These are phyloP conservation scores for Allygus modestus DNA, from an alignment of 2,888 invertebrate genomes.

Conservation along the genomic window DNA sequence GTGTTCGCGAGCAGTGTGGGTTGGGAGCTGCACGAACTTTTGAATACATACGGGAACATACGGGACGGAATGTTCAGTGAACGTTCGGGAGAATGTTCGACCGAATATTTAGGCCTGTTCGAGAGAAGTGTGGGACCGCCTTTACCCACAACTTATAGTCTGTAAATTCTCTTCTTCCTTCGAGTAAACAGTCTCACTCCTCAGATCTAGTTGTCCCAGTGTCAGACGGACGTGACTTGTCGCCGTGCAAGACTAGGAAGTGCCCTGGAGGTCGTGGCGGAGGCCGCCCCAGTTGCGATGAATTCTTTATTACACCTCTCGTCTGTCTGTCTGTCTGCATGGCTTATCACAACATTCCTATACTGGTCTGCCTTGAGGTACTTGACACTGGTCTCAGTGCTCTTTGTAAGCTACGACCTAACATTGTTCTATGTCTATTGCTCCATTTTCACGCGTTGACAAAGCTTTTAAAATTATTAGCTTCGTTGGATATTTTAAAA, in stretches of 20 bases:
- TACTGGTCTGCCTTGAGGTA: conserved; percentile 18
- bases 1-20: no score
- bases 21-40: no score
- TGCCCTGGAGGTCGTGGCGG: not conserved
- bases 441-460: not conserved
- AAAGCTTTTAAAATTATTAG: not conserved
- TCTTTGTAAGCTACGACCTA: not conserved
- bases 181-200: no score
- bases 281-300: conserved; percentile 18
- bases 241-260: not conserved
- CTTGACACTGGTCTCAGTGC: not conserved
- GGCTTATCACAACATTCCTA: not conserved
- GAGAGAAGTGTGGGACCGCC: no score
- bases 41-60: no score
- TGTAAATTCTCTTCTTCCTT: no score
- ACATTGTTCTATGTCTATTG: not conserved
- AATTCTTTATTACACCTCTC: conserved; percentile 1
- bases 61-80: no score
- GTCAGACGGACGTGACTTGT: not conserved
- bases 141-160: no score
- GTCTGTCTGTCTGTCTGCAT: not conserved
- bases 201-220: no score
- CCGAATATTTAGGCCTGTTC: no score
- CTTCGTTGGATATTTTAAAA: no score
- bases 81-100: no score